Percentiles rank a stretch among this genome's conserved stretches.
Evolutionary conservation across 2,113 vertebrate species (phyloP).

Genomic region (Casuarius casuarius): DNA sequence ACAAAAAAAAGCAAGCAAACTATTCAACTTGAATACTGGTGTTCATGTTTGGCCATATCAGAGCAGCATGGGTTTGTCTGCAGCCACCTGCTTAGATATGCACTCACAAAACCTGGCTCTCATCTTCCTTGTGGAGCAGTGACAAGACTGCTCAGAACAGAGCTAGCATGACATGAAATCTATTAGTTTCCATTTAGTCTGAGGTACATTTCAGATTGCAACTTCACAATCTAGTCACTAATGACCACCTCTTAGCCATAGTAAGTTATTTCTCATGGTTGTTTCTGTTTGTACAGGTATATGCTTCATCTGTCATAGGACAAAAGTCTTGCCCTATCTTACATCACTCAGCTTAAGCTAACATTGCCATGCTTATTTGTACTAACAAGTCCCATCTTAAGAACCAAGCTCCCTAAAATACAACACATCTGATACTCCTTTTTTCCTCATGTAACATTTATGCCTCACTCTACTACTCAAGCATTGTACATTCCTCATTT

Average conservation of each 20-base stretch:
- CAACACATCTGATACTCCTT: background rate
- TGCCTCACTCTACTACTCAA: background rate
- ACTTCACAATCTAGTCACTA: background rate
- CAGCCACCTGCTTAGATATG: background rate
- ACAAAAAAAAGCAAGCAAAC: background rate
- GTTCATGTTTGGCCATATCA: background rate
- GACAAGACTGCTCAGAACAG: background rate
- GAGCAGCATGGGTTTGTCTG: background rate
- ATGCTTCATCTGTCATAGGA: background rate
- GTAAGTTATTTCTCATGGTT: background rate
- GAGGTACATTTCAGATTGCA: background rate
- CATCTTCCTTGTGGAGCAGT: background rate
- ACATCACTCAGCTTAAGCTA: background rate
- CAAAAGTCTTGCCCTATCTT: background rate
- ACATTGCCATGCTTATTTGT: background rate
- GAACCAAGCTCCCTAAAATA: background rate
- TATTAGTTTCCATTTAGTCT: background rate
- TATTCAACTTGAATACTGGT: background rate
- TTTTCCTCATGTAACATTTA: background rate
- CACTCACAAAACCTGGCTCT: background rate
- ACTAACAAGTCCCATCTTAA: background rate
- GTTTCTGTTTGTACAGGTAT: background rate
- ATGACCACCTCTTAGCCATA: background rate
- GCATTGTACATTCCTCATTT: background rate
- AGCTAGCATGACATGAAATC: background rate